phyloP scores from a whole-genome alignment of 2,888 invertebrate genomes.

The Plebejus anna region DNA sequence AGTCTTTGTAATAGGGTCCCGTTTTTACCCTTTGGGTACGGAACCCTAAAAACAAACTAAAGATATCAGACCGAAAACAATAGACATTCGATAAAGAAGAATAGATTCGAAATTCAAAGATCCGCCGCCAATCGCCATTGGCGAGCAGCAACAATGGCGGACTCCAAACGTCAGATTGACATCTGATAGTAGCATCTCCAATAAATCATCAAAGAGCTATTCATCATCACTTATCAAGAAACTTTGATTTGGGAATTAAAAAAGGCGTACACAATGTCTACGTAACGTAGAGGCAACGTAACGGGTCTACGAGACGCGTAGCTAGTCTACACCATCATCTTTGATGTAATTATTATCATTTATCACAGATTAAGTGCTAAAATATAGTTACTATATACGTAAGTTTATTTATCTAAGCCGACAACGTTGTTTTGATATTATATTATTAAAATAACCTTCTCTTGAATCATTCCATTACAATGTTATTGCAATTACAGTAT shows the following conservation, averaged over 20 bases:
- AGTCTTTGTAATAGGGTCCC: too few species aligned
- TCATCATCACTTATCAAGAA: background rate
- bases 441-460: too few species aligned
- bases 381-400: too few species aligned
- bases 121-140: slow-evolving; percentile 62
- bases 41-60: background rate
- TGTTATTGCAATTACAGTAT: too few species aligned
- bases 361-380: too few species aligned
- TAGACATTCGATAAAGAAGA: slow-evolving; percentile 54
- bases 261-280: background rate
- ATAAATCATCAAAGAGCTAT: slow-evolving; percentile 6
- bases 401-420: too few species aligned
- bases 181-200: slow-evolving; percentile 49
- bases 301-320: background rate
- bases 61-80: slow-evolving; percentile 46
- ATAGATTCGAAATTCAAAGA: slow-evolving; percentile 59
- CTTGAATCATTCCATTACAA: too few species aligned
- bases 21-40: too few species aligned
- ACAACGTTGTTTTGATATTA: too few species aligned
- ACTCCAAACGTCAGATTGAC: slow-evolving; percentile 67
- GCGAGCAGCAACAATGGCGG: slow-evolving; percentile 59
- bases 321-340: background rate
- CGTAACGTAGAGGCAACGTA: slow-evolving; percentile 5
- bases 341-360: background rate
- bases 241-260: background rate